Percentiles rank a stretch among this genome's conserved stretches.
Conservation (phyloP, 2,797 vertebrate species). For the Pogonophryne albipinna region DNA sequence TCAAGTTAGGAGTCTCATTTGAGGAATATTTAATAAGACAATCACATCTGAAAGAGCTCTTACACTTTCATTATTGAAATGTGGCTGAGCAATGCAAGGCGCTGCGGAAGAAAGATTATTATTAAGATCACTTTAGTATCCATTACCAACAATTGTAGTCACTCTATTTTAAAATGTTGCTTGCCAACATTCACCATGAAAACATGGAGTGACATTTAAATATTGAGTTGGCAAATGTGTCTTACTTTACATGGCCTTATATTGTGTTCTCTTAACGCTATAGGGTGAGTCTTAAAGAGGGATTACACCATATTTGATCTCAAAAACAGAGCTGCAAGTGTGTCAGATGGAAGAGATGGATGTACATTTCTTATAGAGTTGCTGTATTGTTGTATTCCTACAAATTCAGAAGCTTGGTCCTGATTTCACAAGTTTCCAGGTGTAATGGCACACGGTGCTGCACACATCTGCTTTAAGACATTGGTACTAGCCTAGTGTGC, state of each 20-base stretch:
- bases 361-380: background rate
- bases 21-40: conserved; percentile 54
- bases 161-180: conserved; percentile 16
- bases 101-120: conserved; percentile 19
- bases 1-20: conserved; percentile 46
- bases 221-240: background rate
- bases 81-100: conserved; percentile 11
- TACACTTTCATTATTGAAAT: conserved; percentile 41
- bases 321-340: background rate
- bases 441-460: background rate
- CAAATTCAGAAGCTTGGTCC: background rate
- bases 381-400: background rate
- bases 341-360: background rate
- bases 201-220: conserved; percentile 12
- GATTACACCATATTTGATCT: background rate
- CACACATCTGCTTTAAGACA: too few species aligned
- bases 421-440: background rate
- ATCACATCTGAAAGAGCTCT: conserved; percentile 45
- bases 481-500: too few species aligned
- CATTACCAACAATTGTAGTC: conserved; percentile 23
- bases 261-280: background rate
- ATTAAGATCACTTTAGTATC: conserved; percentile 26
- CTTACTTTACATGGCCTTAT: conserved; percentile 3
- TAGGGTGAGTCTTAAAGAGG: conserved; percentile 2
- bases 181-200: background rate